Evolutionary conservation across 2,113 vertebrate genomes (phyloP), one percentile per base, ranked within the genome.

Genomic region (Leiothrix lutea): DNA sequence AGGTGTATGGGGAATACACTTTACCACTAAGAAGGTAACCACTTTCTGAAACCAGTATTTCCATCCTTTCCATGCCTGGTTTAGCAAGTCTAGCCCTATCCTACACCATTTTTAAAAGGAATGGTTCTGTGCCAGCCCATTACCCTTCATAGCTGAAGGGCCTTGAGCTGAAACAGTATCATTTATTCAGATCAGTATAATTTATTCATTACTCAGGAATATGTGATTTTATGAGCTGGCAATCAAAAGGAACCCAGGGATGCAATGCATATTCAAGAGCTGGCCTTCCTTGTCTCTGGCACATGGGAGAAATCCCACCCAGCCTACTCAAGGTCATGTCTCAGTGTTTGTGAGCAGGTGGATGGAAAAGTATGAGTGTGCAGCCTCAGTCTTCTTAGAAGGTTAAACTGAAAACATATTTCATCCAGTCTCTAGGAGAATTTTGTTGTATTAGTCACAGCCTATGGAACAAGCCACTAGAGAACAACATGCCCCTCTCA

Each of bases 131-230:
- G 48, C 62, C 62, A 86, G 62, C 14, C 45, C 75, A 23, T 66
- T 70, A 70, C 24, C 36, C 40, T 45, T 90, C 42, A 36, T 5
- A 81, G 51, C 15, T 66, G 53, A 66, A 74, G 38, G 72, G 47
- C 66, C 82, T 81, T 81, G 31, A 71, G 57, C 36, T 74, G 35
- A 74, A 95, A 62, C 57, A 54, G 23, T 75, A 54, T 67, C 5
- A 78, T 70, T 90, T 94, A 78, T 94, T 77, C 65, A 90, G 69
- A 81, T 80, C 21, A 73, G 54, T 58, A n/a, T 92, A 70, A 92
- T 79, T 88, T 82, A 95, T 82, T 75, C 38, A 74, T 66, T 81
- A 88, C 70, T 81, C 60, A 79, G 47, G 65, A 81, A 90, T 65
- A 81, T 5, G 29, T 31, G 51, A 61, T 74, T 88, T 90, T 74